These are phyloP conservation scores for Drosophila putrida DNA, from an alignment of 2,888 invertebrate genomes.

Conservation along the genomic window DNA sequence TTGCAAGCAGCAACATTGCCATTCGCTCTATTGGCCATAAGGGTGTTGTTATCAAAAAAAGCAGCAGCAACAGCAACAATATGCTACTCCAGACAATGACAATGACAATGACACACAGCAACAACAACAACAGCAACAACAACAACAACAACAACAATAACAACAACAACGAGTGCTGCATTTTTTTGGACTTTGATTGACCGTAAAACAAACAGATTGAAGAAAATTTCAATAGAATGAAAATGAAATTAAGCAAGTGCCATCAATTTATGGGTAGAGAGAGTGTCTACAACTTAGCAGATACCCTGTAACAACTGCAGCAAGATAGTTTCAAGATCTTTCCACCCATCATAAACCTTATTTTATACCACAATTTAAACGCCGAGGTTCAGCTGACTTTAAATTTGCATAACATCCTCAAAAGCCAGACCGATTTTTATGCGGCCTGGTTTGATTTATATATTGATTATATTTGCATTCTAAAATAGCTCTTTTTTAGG, in stretches of 20 bases:
- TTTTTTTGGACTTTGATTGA: slow-evolving; percentile 52
- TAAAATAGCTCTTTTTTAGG: too few relatives aligned
- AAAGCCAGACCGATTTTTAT: too few relatives aligned
- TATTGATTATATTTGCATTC: too few relatives aligned
- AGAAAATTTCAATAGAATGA: slow-evolving; percentile 14
- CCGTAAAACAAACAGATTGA: slow-evolving; percentile 33
- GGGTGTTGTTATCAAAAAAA: slow-evolving; percentile 75
- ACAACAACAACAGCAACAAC: slow-evolving; percentile 17
- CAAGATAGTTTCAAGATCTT: too few relatives aligned
- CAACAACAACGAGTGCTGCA: slow-evolving; percentile 3
- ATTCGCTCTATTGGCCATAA: slow-evolving; percentile 72
- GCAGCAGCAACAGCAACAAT: slow-evolving; percentile 25
- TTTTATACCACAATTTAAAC: too few relatives aligned
- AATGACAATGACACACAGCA: slow-evolving; percentile 36
- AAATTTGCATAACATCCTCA: too few relatives aligned
- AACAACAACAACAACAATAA: slow-evolving; percentile 5
- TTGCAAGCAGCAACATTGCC: slow-evolving; percentile 10
- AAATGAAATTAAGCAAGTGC: slow-evolving; percentile 9
- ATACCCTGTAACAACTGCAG: neutral
- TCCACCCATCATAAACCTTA: too few relatives aligned
- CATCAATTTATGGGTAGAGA: too few relatives aligned
- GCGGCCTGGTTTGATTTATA: too few relatives aligned
- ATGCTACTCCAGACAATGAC: slow-evolving; percentile 43
- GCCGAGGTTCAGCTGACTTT: too few relatives aligned
- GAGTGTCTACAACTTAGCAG: neutral